These are phyloP conservation scores for Unio pictorum DNA, from an alignment of 2,888 invertebrate species.

Conservation along the genomic window DNA sequence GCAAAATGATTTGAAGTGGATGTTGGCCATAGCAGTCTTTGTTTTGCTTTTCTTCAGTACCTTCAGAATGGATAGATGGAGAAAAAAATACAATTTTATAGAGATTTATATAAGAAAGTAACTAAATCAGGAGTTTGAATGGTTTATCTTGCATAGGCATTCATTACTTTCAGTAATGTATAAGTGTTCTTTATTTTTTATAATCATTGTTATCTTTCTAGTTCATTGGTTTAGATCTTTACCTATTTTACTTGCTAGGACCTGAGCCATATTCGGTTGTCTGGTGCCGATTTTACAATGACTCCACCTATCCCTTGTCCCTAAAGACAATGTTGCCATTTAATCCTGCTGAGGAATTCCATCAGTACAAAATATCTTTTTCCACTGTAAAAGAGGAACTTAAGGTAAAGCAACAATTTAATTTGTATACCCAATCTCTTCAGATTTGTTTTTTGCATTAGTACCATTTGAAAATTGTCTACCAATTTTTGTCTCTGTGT, in stretches of 20 bases:
- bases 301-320: conserved; percentile 13
- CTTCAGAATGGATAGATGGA: no score
- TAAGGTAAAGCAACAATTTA: conserved; percentile 4
- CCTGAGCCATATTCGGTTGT: conserved; percentile 15
- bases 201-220: background rate
- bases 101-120: no score
- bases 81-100: no score
- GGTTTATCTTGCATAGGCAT: no score
- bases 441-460: no score
- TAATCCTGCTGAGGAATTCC: conserved; percentile 23
- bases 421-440: background rate
- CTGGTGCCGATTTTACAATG: conserved; percentile 32
- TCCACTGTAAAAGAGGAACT: conserved; percentile 12
- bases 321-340: conserved; percentile 17
- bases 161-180: background rate
- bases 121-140: no score
- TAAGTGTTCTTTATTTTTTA: background rate
- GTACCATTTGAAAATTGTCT: no score
- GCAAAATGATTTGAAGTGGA: no score
- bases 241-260: conserved; percentile 6
- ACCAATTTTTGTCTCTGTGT: no score
- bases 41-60: no score
- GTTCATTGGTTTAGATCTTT: background rate
- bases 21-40: no score
- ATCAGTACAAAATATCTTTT: conserved; percentile 27